Percentiles rank a stretch among this genome's conserved stretches.
These are phyloP conservation scores for Pipistrellus kuhlii DNA, from an alignment of 2,797 vertebrate genomes.

Conservation along the genomic window DNA sequence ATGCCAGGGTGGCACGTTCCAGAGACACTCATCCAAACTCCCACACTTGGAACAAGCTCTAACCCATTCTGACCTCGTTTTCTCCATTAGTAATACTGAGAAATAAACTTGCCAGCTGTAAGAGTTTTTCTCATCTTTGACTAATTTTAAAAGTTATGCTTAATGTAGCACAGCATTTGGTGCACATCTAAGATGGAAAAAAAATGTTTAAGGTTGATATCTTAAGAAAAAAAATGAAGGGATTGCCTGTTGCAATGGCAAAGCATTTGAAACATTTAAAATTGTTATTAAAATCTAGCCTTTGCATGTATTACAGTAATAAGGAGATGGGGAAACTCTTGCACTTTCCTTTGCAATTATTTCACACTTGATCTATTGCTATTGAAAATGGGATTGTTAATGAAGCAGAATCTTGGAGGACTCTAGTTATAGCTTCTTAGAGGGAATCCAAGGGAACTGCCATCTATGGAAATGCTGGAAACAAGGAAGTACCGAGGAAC, in stretches of 20 bases:
- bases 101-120: neutral
- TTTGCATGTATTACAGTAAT: constrained; percentile 12
- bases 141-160: neutral
- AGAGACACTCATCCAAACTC: too few relatives aligned
- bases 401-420: neutral
- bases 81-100: neutral
- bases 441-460: neutral
- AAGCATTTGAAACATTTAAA: neutral
- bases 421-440: neutral
- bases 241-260: neutral
- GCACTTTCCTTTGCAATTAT: neutral
- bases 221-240: constrained; percentile 21
- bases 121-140: neutral
- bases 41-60: neutral
- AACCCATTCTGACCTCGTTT: neutral
- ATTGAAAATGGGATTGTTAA: neutral
- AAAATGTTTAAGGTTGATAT: neutral
- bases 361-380: neutral
- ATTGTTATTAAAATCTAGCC: neutral
- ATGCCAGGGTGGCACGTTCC: neutral
- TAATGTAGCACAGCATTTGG: neutral
- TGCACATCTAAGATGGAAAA: neutral
- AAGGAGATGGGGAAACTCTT: neutral
- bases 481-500: neutral
- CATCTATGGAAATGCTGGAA: neutral